Evolutionary conservation across 2,888 invertebrate genomes (phyloP).

Genomic region (Diarsia mendica): DNA sequence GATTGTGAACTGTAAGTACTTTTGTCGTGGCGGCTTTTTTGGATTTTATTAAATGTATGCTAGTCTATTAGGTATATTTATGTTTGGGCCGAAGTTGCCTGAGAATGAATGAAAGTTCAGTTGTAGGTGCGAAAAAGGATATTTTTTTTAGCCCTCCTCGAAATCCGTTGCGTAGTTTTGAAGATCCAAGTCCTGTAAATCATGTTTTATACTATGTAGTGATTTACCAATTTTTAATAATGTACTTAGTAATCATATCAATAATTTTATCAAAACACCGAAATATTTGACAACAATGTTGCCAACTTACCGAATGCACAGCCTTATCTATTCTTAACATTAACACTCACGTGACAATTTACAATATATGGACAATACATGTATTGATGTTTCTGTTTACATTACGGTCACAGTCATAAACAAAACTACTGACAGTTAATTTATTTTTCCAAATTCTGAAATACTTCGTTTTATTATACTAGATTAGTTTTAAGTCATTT

Average conservation of each 20-base stretch:
- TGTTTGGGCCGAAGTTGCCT: too few relatives aligned
- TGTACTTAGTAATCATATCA: too few relatives aligned
- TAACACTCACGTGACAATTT: slow-evolving; percentile 50
- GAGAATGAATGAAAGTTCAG: too few relatives aligned
- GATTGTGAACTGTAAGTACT: background rate
- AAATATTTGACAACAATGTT: background rate
- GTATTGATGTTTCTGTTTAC: slow-evolving; percentile 9
- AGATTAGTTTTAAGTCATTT: slow-evolving; percentile 5
- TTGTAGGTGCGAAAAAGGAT: background rate
- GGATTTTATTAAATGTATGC: background rate
- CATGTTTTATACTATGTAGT: too few relatives aligned
- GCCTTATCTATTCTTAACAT: slow-evolving; percentile 48
- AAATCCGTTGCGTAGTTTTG: too few relatives aligned
- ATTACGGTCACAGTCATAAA: slow-evolving; percentile 3
- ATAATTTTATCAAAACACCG: background rate
- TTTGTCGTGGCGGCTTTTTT: background rate
- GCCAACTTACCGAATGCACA: background rate
- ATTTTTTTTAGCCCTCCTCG: too few relatives aligned
- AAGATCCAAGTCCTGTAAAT: too few relatives aligned
- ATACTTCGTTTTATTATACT: background rate
- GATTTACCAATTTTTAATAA: background rate
- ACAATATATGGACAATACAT: slow-evolving; percentile 37
- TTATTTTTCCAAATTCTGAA: background rate
- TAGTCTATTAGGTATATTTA: too few relatives aligned
- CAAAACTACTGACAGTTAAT: slow-evolving; percentile 1